Evolutionary conservation across 1,140 invertebrate species (phyloP).

Genomic region (Eumeta japonica): DNA sequence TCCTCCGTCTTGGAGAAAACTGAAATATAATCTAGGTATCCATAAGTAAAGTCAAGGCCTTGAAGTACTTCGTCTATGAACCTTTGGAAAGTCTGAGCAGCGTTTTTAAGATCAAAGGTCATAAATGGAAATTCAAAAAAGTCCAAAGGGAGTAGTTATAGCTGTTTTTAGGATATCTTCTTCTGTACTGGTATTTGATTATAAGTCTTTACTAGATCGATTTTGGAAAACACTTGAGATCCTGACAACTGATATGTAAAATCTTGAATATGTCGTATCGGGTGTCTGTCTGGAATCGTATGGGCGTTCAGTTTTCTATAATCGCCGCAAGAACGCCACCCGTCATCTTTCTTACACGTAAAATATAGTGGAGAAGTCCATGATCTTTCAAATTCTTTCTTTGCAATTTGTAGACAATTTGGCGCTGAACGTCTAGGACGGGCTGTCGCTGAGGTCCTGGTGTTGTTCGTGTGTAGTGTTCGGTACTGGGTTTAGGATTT

Average conservation of each 20-base stretch:
- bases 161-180: constrained; percentile 30
- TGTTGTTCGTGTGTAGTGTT: no score
- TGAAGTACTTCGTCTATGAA: constrained; percentile 50
- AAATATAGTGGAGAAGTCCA: constrained; percentile 43
- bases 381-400: constrained; percentile 28
- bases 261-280: constrained; percentile 24
- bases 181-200: constrained; percentile 35
- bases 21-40: constrained; percentile 59
- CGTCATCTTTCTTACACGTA: constrained; percentile 26
- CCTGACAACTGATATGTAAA: no score
- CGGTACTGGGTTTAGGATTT: no score
- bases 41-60: no score
- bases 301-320: constrained; percentile 16
- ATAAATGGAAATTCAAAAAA: constrained; percentile 39
- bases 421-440: constrained; percentile 36
- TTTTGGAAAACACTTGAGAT: constrained; percentile 35
- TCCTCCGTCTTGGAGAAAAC: constrained; percentile 29
- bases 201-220: no score
- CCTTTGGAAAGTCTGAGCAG: constrained; percentile 54
- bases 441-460: no score
- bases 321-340: constrained; percentile 18
- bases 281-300: constrained; percentile 34
- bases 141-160: constrained; percentile 33
- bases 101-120: constrained; percentile 48
- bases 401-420: constrained; percentile 23